These are phyloP conservation scores for Xerus inauris DNA, from an alignment of 2,113 vertebrate genomes.

Conservation along the genomic window DNA sequence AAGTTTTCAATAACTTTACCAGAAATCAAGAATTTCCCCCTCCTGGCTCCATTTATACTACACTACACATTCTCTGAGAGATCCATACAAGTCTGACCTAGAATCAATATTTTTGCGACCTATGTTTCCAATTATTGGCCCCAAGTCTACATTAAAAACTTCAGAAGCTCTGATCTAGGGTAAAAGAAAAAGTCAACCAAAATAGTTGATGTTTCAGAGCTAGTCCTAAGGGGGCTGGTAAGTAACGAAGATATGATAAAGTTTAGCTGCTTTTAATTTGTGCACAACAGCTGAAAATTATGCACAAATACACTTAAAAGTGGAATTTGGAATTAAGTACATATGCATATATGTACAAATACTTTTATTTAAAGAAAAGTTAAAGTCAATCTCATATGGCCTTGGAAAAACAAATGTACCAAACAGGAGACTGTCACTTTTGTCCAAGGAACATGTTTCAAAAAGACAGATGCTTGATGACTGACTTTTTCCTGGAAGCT, in stretches of 20 bases:
- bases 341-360: not conserved
- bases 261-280: not conserved
- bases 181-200: not conserved
- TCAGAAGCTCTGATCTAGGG: not conserved
- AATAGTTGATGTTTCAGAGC: not conserved
- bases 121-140: not conserved
- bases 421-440: not conserved
- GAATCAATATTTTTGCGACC: not conserved
- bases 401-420: not conserved
- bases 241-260: not conserved
- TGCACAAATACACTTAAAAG: not conserved
- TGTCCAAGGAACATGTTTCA: not conserved
- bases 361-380: constrained; percentile 30
- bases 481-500: not conserved
- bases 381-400: not conserved
- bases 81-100: not conserved
- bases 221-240: not conserved
- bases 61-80: not conserved
- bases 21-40: constrained; percentile 58
- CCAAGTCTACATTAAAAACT: not conserved
- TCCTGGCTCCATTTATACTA: constrained; percentile 23
- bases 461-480: not conserved
- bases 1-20: constrained; percentile 54
- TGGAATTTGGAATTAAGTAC: not conserved
- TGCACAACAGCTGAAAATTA: not conserved